Conservation (phyloP, 1,140 invertebrate genomes). For the silkworm (Bombyx mori) region DNA sequence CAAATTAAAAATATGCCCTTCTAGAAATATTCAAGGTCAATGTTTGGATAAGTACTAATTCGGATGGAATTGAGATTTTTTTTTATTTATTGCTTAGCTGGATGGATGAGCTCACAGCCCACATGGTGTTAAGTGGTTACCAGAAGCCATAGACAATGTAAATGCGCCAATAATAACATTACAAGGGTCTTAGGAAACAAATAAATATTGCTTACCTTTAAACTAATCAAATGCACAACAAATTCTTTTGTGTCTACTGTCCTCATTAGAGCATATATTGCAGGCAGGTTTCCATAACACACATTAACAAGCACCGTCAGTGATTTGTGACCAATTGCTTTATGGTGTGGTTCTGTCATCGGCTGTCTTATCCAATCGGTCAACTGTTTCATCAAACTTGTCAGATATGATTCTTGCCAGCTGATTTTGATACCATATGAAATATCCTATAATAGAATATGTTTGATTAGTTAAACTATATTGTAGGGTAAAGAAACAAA, state of each 20-base stretch:
- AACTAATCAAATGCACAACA: constrained; percentile 70
- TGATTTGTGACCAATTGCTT: constrained; percentile 72
- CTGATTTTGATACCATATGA: constrained; percentile 80
- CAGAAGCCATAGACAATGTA: too few species aligned
- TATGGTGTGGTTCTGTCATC: constrained; percentile 64
- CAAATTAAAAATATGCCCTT: too few species aligned
- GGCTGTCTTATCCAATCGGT: constrained; percentile 74
- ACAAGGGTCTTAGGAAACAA: constrained; percentile 6
- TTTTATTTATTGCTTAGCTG: too few species aligned
- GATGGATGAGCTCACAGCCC: too few species aligned
- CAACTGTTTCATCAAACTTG: constrained; percentile 74
- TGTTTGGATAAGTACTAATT: not conserved
- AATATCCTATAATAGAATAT: constrained; percentile 69
- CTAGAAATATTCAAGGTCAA: too few species aligned
- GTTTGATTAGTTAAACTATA: not conserved
- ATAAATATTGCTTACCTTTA: constrained; percentile 58
- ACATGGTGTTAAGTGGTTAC: too few species aligned
- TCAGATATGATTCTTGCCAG: constrained; percentile 79
- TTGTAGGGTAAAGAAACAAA: not conserved
- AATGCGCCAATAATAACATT: not conserved
- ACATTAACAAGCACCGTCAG: constrained; percentile 80
- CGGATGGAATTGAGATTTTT: not conserved
- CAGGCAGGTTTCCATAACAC: constrained; percentile 79
- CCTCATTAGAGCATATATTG: constrained; percentile 76
- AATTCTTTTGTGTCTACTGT: constrained; percentile 76